These are phyloP conservation scores for Alouatta palliata DNA, from an alignment of 2,113 vertebrate species.

Conservation along the genomic window DNA sequence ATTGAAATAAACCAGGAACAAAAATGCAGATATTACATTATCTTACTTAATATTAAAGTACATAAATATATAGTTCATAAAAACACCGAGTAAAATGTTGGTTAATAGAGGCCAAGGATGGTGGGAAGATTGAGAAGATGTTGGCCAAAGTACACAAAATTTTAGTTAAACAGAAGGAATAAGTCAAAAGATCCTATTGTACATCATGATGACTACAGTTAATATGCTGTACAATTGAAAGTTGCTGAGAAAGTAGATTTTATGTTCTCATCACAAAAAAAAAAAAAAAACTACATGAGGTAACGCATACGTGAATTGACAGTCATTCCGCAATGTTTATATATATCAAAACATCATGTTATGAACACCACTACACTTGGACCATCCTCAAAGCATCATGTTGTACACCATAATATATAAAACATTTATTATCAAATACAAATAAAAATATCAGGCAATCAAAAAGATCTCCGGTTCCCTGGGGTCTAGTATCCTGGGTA, in stretches of 20 bases:
- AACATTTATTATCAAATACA: not conserved
- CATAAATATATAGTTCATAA: not conserved
- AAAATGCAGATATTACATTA: not conserved
- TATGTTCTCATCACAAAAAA: not conserved
- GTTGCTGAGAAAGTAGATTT: not conserved
- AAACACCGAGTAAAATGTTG: not conserved
- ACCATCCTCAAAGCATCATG: not conserved
- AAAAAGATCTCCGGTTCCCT: not conserved
- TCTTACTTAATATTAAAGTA: not conserved
- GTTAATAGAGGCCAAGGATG: not conserved
- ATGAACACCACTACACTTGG: not conserved
- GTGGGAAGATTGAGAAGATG: not conserved
- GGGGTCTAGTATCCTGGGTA: not conserved
- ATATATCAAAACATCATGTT: not conserved
- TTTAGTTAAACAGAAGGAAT: not conserved
- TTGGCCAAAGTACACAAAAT: not conserved
- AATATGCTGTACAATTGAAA: not conserved
- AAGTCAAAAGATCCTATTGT: not conserved
- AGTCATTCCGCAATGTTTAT: not conserved
- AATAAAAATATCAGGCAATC: not conserved
- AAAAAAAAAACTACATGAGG: not conserved
- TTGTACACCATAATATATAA: not conserved
- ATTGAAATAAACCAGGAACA: not conserved
- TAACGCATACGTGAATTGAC: not conserved
- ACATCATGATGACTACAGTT: not conserved